A percentile compares a stretch with the other conserved stretches of the same genome.
These are phyloP conservation scores for Glyptemys insculpta DNA, from an alignment of 2,797 vertebrate genomes.

Conservation along the genomic window DNA sequence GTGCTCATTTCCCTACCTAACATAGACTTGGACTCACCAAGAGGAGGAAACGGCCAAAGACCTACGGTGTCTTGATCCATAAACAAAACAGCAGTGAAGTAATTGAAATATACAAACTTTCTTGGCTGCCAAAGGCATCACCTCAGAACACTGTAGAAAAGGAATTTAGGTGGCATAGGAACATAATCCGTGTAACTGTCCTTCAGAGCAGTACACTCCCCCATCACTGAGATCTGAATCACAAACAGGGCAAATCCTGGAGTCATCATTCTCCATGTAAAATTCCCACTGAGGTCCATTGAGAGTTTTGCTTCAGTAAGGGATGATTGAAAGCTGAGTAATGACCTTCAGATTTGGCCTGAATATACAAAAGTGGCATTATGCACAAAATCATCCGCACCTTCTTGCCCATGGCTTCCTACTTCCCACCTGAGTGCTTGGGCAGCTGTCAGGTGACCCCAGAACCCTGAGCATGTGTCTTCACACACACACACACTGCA, in stretches of 20 bases:
- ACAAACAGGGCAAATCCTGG: neutral
- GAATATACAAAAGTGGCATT: neutral
- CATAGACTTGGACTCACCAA: neutral
- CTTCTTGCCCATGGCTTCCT: neutral
- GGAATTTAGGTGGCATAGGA: neutral
- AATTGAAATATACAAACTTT: neutral
- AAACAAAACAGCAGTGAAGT: neutral
- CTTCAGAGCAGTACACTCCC: neutral
- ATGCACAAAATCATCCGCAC: accelerated
- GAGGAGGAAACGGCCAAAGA: neutral
- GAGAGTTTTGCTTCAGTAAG: neutral
- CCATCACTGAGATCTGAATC: neutral
- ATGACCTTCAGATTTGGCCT: neutral
- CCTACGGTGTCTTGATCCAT: neutral
- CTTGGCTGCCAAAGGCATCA: neutral
- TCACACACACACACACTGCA: neutral
- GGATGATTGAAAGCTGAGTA: neutral
- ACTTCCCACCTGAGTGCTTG: accelerated
- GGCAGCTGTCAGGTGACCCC: neutral
- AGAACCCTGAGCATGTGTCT: neutral
- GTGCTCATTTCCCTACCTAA: neutral
- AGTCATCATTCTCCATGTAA: neutral
- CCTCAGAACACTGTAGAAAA: neutral
- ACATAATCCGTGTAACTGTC: neutral
- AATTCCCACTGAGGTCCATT: neutral